A percentile compares a stretch with the other conserved stretches of the same genome.
These are phyloP conservation scores for Callocephalon fimbriatum DNA, from an alignment of 2,113 vertebrate genomes.

Conservation along the genomic window DNA sequence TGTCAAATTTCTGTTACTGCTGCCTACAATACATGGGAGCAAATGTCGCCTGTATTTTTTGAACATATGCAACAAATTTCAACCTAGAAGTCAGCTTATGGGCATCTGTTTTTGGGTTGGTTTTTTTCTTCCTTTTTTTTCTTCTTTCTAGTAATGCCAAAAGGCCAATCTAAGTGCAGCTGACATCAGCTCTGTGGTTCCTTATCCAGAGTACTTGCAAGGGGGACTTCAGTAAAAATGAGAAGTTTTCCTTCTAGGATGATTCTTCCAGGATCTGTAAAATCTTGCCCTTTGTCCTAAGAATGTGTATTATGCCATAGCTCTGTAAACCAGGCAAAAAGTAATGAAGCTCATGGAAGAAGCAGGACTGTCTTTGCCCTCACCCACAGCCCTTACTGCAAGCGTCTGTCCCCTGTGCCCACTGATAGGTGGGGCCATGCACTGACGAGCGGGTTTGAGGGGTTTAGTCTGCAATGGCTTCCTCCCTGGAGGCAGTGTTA, in stretches of 20 bases:
- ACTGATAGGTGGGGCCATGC: rapidly evolving
- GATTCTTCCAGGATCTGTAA: background rate
- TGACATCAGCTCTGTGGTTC: background rate
- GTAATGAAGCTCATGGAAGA: background rate
- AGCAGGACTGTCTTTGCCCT: background rate
- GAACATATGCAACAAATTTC: slow-evolving; percentile 65
- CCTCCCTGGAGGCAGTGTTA: background rate
- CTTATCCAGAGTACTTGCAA: background rate
- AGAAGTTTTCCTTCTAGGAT: background rate
- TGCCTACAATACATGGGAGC: slow-evolving; percentile 60
- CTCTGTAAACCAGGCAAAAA: background rate
- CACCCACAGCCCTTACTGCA: too few species aligned
- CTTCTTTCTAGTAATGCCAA: background rate
- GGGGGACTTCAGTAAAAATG: background rate
- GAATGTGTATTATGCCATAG: background rate
- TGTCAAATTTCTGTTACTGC: slow-evolving; percentile 51
- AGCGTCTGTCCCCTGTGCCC: background rate
- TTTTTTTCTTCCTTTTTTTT: background rate
- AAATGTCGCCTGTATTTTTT: slow-evolving; percentile 71
- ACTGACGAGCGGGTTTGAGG: rapidly evolving
- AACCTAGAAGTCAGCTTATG: slow-evolving; percentile 60
- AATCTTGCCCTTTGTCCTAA: background rate
- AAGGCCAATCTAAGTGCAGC: background rate
- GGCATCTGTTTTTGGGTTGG: background rate
- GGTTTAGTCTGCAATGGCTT: background rate